Evolutionary conservation across 2,113 vertebrate genomes (phyloP).

Genomic region (Eubucco bourcierii): DNA sequence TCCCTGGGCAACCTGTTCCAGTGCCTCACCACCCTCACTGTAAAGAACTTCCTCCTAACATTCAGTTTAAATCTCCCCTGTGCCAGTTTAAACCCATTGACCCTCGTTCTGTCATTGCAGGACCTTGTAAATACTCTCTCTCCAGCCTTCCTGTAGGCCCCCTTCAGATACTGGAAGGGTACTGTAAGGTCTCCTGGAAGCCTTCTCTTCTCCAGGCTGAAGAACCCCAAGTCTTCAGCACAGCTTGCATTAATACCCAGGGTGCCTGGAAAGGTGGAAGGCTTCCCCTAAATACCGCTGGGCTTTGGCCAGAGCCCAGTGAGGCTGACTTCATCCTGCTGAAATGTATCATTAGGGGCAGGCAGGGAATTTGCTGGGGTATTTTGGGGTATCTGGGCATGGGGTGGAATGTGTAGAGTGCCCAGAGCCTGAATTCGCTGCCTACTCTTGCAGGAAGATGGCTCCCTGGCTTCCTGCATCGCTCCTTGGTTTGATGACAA

Average conservation of each 20-base stretch:
- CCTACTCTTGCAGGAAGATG: not conserved
- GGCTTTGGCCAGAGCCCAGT: not conserved
- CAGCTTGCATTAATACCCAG: not conserved
- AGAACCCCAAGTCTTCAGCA: not conserved
- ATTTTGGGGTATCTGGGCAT: accelerated
- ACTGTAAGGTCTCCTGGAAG: no score
- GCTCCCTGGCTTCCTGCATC: not conserved
- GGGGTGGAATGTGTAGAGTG: accelerated
- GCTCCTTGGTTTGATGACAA: not conserved
- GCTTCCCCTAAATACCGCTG: not conserved
- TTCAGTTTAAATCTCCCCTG: no score
- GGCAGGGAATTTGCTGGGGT: not conserved
- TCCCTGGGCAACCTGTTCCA: no score
- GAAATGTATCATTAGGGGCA: slow-evolving; percentile 10
- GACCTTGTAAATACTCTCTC: no score
- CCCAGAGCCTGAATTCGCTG: not conserved
- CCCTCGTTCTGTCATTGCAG: no score
- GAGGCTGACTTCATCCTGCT: not conserved
- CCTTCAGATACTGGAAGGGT: no score
- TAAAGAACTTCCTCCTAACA: no score
- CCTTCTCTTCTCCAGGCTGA: no score
- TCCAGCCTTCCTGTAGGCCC: no score
- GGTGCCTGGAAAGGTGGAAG: not conserved
- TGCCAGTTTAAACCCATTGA: no score
- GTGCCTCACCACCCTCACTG: no score